Base-by-base conservation (phyloP, 2,888 invertebrate species). In the Osedax fenrisi region DNA sequence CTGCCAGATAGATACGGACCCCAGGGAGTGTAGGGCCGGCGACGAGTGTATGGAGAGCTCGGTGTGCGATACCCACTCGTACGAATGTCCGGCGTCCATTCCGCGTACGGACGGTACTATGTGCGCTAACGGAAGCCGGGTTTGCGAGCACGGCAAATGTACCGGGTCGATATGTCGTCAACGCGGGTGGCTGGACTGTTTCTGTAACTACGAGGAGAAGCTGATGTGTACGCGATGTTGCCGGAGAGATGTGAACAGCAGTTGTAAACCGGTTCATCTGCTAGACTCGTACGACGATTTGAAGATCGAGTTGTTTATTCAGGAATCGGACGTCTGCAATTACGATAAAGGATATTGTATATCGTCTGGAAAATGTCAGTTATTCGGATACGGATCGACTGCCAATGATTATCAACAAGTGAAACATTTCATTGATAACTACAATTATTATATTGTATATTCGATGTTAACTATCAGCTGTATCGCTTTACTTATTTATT, bases 101-200 rank as follows among this genome's bases (percentile, higher is more conserved):
- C 68, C 68, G 10, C 26, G 17, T 17, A 25, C 68, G 13, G 68
- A 68, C 27, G 68, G 68, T 5, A 26, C 17, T 10, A 22, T 26
- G 68, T 68, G 68, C 27, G 68, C 13, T 26, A 22, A 22, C 17
- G 68, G 68, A 22, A 21, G 25, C 27, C 68, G 68, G n/a, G 26
- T 68, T 25, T 68, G 68, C n/a, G 22, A 17, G n/a, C 25, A 21
- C 10, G 68, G 68, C 22, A 2, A 17, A n/a, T 68, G 68, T 26
- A 26, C 5, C 10, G 68, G 25, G 25, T 17, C 17, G 22, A 25
- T 25, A 17, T 68, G 68, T 25, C 26, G 17, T 24, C 26, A 22
- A 22, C 1, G 26, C 26, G 68, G 68, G 3, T 68, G 68, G 68
- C 17, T 17, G 25, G 26, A 68, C 68, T 68, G 68, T 68, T 27